phyloP scores from a whole-genome alignment of 2,888 invertebrate genomes.

The Tinea semifulvella region DNA sequence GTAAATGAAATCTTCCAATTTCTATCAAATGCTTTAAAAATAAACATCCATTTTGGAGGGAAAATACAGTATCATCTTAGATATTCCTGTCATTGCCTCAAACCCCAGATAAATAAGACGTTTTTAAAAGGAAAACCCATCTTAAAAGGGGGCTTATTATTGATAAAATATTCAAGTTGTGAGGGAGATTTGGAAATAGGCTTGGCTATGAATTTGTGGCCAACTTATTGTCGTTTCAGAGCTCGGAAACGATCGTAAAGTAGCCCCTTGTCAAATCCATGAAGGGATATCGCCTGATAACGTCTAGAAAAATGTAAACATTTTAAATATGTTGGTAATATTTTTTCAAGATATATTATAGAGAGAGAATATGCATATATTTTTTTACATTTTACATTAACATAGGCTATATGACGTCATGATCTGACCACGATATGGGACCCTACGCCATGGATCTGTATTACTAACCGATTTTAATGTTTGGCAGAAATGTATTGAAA shows the following conservation, averaged over 20 bases:
- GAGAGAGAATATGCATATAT: too few relatives aligned
- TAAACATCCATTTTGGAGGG: background rate
- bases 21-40: background rate
- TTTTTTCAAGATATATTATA: too few relatives aligned
- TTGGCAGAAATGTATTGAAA: too few relatives aligned
- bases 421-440: too few relatives aligned
- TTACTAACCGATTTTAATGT: too few relatives aligned
- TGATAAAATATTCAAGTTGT: constrained; percentile 38
- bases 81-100: constrained; percentile 5
- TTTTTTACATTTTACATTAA: too few relatives aligned
- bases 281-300: constrained; percentile 38
- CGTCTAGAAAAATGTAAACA: constrained; percentile 35
- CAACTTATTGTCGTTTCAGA: constrained; percentile 1
- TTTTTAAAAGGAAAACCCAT: constrained; percentile 9
- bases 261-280: constrained; percentile 51
- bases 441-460: too few relatives aligned
- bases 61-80: background rate
- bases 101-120: constrained; percentile 9
- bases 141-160: constrained; percentile 20
- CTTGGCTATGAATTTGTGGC: constrained; percentile 11
- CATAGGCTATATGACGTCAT: too few relatives aligned
- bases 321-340: too few relatives aligned
- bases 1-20: background rate
- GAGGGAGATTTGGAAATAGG: constrained; percentile 7
- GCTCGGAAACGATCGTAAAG: constrained; percentile 45